phyloP scores from a whole-genome alignment of 2,113 vertebrate species.

The Oryzias javanicus region DNA sequence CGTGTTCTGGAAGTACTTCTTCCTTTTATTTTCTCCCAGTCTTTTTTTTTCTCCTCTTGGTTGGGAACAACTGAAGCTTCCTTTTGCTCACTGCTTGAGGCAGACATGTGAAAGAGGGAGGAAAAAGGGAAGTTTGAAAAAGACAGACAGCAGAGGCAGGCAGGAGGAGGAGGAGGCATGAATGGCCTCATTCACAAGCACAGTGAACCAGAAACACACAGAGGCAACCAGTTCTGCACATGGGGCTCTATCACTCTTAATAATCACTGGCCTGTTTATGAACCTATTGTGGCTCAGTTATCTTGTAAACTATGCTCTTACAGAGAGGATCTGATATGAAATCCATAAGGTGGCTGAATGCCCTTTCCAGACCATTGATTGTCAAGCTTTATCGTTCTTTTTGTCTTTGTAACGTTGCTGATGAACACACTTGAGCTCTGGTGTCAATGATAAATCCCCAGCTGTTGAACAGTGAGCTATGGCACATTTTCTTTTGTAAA shows the following conservation, averaged over 20 bases:
- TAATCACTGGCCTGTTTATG: slow-evolving; percentile 54
- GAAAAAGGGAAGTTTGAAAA: slow-evolving; percentile 27
- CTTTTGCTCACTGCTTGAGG: slow-evolving; percentile 38
- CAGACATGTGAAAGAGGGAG: slow-evolving; percentile 32
- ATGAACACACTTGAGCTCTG: slow-evolving; percentile 27
- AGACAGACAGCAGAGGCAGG: slow-evolving; percentile 37
- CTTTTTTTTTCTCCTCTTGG: slow-evolving; percentile 21
- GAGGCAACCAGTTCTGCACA: slow-evolving; percentile 13
- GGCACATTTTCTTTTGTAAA: neutral
- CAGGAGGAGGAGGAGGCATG: slow-evolving; percentile 40
- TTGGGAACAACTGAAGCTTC: slow-evolving; percentile 24
- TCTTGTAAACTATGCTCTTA: slow-evolving; percentile 50
- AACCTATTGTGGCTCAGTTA: slow-evolving; percentile 46
- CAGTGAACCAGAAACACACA: slow-evolving; percentile 23
- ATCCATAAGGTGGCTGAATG: slow-evolving; percentile 57
- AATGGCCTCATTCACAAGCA: slow-evolving; percentile 50
- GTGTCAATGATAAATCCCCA: slow-evolving; percentile 12
- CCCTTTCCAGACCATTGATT: slow-evolving; percentile 48
- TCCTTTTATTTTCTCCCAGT: slow-evolving; percentile 5
- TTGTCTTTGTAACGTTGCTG: slow-evolving; percentile 27
- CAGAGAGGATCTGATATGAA: slow-evolving; percentile 52
- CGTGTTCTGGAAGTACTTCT: slow-evolving; percentile 34
- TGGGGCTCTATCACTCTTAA: slow-evolving; percentile 40
- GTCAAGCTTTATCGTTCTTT: slow-evolving; percentile 37
- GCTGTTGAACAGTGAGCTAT: neutral